These are phyloP conservation scores for Sesamia inferens DNA, from an alignment of 2,888 invertebrate genomes.

Conservation along the genomic window DNA sequence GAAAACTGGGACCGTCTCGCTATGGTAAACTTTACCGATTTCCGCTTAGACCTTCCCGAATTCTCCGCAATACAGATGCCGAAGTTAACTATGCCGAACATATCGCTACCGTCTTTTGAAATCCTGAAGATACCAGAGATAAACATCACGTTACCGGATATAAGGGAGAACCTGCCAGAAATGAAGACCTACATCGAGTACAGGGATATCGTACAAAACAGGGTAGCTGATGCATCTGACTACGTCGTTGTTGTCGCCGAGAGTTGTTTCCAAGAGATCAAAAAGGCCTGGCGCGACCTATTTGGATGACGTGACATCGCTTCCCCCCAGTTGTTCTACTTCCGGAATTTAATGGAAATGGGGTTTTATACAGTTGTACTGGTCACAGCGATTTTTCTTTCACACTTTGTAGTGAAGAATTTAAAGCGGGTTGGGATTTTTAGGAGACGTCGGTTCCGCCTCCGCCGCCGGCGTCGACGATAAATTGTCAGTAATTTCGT, in stretches of 20 bases:
- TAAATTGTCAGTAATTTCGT: background rate
- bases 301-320: conserved; percentile 71
- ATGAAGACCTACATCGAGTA: conserved; percentile 83
- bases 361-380: conserved; percentile 21
- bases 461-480: background rate
- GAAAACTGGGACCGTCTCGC: conserved; percentile 84
- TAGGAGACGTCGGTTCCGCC: background rate
- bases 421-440: conserved; percentile 27
- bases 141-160: conserved; percentile 78
- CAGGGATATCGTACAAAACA: conserved; percentile 86
- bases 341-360: conserved; percentile 32
- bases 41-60: conserved; percentile 81
- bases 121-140: conserved; percentile 74
- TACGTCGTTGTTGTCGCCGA: conserved; percentile 88
- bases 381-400: conserved; percentile 6
- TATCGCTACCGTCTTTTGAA: conserved; percentile 73
- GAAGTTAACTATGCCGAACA: conserved; percentile 69
- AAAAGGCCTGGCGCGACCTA: conserved; percentile 81
- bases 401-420: conserved; percentile 20
- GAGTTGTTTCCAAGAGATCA: conserved; percentile 87
- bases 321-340: conserved; percentile 14
- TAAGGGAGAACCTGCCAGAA: conserved; percentile 80
- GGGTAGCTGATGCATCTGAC: conserved; percentile 87
- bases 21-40: conserved; percentile 86
- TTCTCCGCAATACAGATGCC: conserved; percentile 75